Percentiles rank a stretch among this genome's conserved stretches.
phyloP scores from a whole-genome alignment of 2,797 vertebrate genomes.

The Galaxias olidus region DNA sequence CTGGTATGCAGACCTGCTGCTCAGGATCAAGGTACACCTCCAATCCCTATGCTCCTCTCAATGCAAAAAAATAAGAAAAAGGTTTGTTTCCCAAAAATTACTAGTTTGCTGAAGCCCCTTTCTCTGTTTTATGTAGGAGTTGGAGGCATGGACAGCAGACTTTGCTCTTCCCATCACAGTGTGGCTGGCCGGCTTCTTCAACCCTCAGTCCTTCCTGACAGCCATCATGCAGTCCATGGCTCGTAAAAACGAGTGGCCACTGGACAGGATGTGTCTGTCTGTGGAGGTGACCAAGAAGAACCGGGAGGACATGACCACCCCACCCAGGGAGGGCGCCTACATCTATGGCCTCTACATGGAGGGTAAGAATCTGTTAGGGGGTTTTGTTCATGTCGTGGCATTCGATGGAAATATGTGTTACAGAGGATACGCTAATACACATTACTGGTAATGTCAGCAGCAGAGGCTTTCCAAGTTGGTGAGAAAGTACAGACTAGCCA shows the following conservation, averaged over 20 bases:
- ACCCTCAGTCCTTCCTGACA: constrained; percentile 82
- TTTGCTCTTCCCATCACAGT: constrained; percentile 73
- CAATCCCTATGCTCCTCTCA: background rate
- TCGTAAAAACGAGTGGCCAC: constrained; percentile 77
- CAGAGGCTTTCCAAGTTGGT: no score
- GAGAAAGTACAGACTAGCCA: no score
- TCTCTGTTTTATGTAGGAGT: constrained; percentile 45
- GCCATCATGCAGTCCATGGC: constrained; percentile 83
- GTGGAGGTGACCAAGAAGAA: constrained; percentile 80
- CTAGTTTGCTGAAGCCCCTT: background rate
- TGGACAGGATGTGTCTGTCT: constrained; percentile 80
- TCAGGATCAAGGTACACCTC: constrained; percentile 62
- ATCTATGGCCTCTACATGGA: constrained; percentile 81
- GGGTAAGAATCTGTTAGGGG: no score
- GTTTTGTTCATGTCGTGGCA: no score
- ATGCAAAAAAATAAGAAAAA: no score
- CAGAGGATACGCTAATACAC: background rate
- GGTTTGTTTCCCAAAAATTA: background rate
- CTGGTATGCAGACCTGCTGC: constrained; percentile 79
- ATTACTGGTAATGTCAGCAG: background rate
- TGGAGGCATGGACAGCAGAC: constrained; percentile 79
- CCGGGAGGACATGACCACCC: constrained; percentile 74
- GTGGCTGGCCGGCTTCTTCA: constrained; percentile 82
- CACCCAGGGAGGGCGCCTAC: constrained; percentile 79
- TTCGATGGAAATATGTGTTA: no score